Evolutionary conservation across 1,140 invertebrate genomes (phyloP).

Genomic region (Babylonia areolata): DNA sequence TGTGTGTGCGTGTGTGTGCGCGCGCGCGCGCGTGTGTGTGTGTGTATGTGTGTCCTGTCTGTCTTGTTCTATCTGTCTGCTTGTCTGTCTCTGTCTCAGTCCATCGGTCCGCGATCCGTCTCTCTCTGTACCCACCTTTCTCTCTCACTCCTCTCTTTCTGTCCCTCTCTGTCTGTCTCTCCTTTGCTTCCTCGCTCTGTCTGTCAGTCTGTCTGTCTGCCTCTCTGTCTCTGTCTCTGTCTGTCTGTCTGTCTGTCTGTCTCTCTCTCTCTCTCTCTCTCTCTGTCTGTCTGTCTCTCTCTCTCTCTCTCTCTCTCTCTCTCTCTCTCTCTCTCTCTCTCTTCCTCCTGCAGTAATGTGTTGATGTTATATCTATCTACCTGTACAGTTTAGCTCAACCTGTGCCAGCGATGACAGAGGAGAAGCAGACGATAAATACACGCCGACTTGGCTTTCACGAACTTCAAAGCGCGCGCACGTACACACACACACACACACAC

Average conservation of each 20-base stretch:
- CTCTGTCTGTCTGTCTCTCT: conserved; percentile 1
- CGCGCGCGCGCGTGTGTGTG: no score
- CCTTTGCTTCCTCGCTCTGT: conserved; percentile 12
- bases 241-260: not conserved
- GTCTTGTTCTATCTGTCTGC: not conserved
- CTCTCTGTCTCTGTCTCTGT: not conserved
- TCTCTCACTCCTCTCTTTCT: conserved; percentile 10
- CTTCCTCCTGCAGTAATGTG: not conserved
- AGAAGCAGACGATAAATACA: no score
- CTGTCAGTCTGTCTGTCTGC: not conserved
- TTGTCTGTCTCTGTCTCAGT: not conserved
- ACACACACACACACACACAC: no score
- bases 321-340: conserved; percentile 26
- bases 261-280: not conserved
- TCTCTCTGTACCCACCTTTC: not conserved
- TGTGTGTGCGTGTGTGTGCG: no score
- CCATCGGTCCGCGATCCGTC: not conserved
- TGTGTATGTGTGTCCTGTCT: no score
- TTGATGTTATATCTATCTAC: not conserved
- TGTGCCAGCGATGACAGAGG: no score
- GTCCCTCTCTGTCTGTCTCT: conserved; percentile 6
- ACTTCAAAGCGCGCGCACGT: no score
- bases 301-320: conserved; percentile 18
- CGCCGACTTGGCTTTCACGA: no score
- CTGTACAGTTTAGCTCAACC: no score